These are phyloP conservation scores for Pristis pectinata DNA, from an alignment of 2,797 vertebrate genomes.

Conservation along the genomic window DNA sequence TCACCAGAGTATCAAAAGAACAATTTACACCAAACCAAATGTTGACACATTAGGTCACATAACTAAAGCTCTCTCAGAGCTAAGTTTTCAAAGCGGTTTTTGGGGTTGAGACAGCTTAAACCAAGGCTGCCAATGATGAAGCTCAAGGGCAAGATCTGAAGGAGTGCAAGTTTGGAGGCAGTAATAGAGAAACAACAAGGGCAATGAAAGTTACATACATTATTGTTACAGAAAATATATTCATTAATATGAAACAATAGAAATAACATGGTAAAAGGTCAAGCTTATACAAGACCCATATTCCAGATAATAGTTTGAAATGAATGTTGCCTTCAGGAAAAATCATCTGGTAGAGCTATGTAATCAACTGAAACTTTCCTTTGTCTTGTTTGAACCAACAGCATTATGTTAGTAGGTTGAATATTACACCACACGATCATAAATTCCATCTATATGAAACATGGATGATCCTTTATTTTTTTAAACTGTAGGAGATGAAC, in stretches of 20 bases:
- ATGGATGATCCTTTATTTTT: neutral
- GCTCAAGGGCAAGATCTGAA: neutral
- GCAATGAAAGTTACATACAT: neutral
- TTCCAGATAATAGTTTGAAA: too few species aligned
- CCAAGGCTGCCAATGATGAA: neutral
- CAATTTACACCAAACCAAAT: neutral
- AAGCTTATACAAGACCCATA: neutral
- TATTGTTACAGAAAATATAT: neutral
- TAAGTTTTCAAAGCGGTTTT: neutral
- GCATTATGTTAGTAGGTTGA: neutral
- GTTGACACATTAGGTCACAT: neutral
- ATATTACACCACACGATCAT: neutral
- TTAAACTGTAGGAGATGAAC: conserved; percentile 4
- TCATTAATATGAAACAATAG: neutral
- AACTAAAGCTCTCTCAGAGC: neutral
- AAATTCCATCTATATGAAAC: conserved; percentile 21
- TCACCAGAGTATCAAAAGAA: neutral
- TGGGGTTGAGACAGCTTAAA: neutral
- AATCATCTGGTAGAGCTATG: too few species aligned
- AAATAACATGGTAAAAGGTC: neutral
- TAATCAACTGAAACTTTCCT: neutral
- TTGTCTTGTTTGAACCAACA: neutral
- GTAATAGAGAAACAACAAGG: neutral
- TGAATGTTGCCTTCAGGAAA: neutral
- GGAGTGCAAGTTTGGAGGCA: neutral